Evolutionary conservation across 2,113 vertebrate genomes (phyloP).

Genomic region (Xenopus borealis): DNA sequence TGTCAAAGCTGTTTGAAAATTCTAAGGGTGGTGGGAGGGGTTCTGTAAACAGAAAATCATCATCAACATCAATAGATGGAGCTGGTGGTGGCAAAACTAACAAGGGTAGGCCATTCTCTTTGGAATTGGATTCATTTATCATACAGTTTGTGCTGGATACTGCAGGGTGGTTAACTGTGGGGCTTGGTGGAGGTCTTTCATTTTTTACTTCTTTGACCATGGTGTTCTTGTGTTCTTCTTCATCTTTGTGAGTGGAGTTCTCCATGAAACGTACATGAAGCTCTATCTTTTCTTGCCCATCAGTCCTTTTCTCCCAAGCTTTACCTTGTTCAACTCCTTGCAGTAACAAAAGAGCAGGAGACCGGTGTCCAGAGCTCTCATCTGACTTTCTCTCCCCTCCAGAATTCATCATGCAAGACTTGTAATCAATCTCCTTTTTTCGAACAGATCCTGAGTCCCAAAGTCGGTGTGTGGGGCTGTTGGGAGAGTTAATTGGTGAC

Average conservation of each 20-base stretch:
- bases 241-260: slow-evolving; percentile 48
- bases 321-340: slow-evolving; percentile 63
- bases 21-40: slow-evolving; percentile 85
- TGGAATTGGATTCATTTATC: slow-evolving; percentile 31
- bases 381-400: slow-evolving; percentile 38
- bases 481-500: slow-evolving; percentile 20
- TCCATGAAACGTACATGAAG: slow-evolving; percentile 73
- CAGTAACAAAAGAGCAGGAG: slow-evolving; percentile 49
- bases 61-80: slow-evolving; percentile 83
- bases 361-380: slow-evolving; percentile 49
- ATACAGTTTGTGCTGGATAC: slow-evolving; percentile 31
- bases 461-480: slow-evolving; percentile 59
- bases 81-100: slow-evolving; percentile 85
- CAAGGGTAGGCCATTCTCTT: slow-evolving; percentile 67
- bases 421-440: slow-evolving; percentile 37
- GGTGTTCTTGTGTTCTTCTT: slow-evolving; percentile 15
- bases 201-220: slow-evolving; percentile 18
- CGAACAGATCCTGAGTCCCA: slow-evolving; percentile 54
- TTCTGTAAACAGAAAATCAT: slow-evolving; percentile 85
- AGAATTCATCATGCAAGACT: slow-evolving; percentile 32
- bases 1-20: slow-evolving; percentile 91
- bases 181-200: slow-evolving; percentile 3
- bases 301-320: slow-evolving; percentile 48
- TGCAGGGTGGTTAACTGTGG: slow-evolving; percentile 13
- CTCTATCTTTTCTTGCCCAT: slow-evolving; percentile 58